Conservation (phyloP, 2,888 invertebrate genomes). For the Pseudococcus jackbeardsleyi region DNA sequence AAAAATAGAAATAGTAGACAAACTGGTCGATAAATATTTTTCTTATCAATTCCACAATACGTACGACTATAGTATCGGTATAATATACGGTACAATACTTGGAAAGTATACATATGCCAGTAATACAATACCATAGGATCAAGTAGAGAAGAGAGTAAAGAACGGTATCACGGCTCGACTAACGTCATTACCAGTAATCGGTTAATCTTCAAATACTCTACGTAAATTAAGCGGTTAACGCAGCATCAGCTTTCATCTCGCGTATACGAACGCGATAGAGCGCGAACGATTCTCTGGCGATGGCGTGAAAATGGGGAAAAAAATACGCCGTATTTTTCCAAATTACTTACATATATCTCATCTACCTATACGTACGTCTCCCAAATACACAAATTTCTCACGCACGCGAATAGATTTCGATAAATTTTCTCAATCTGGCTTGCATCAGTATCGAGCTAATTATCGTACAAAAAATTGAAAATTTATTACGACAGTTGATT, state of each 20-base stretch:
- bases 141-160: neutral
- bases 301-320: neutral
- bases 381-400: neutral
- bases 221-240: neutral
- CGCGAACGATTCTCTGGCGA: neutral
- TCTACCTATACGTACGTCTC: neutral
- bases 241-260: neutral
- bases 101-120: neutral
- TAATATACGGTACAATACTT: neutral
- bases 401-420: too few species aligned
- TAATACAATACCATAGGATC: neutral
- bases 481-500: too few species aligned
- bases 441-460: too few species aligned
- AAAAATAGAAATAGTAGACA: constrained; percentile 25
- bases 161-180: neutral
- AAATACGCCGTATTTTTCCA: neutral
- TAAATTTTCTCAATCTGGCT: too few species aligned
- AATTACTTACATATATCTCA: neutral
- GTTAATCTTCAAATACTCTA: neutral
- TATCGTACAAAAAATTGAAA: too few species aligned
- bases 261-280: neutral
- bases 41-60: neutral
- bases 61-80: neutral
- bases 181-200: constrained; percentile 31
- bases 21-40: constrained; percentile 1